Evolutionary conservation across 2,797 vertebrate genomes (phyloP), one percentile per base, ranked within the genome.

Genomic region (Cheirogaleus major): DNA sequence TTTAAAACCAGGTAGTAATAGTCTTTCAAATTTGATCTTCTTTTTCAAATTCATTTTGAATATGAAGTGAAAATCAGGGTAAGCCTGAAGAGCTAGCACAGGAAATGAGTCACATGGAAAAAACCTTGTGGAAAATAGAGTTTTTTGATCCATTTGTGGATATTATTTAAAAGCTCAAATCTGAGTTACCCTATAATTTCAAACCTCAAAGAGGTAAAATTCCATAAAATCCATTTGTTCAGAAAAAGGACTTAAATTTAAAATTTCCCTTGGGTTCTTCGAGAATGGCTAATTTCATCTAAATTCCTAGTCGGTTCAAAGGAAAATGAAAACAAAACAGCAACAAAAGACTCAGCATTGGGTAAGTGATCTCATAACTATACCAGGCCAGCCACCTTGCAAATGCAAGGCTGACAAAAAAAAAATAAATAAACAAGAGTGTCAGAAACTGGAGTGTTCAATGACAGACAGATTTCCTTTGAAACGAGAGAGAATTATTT

Each of bases 31-130:
- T 43, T 43, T 65, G 13, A 55, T 85, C 10, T 59, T 85, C 9
- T 41, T 88, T 88, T 81, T 45, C 7, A 48, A 35, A 9, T 67
- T 61, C 30, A 6, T 91, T 96, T 81, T 76, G 38, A 86, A 25
- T 84, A 35, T 41, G 8, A 93, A 91, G 4, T 75, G 14, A 81
- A 45, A 15, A 59, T 35, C 25, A 80, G 27, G 7, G 0, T 76
- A 25, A 57, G 1, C 30, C 35, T 82, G 6, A 82, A 87, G 30
- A 30, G 0, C 1, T 65, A 75, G 7, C 7, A 38, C 0, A 61
- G 30, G 20, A n/a, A 55, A 67, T 25, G n/a, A 72, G 1, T n/a
- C 7, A 55, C 14, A 52, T 32, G 67, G 32, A 38, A 17, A 38
- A 38, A 63, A 5, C 0, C 0, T 57, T 52, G 1, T 41, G 14